Evolutionary conservation across 2,113 vertebrate genomes (phyloP), one percentile per base, ranked within the genome.

Genomic region (Sitta europaea): DNA sequence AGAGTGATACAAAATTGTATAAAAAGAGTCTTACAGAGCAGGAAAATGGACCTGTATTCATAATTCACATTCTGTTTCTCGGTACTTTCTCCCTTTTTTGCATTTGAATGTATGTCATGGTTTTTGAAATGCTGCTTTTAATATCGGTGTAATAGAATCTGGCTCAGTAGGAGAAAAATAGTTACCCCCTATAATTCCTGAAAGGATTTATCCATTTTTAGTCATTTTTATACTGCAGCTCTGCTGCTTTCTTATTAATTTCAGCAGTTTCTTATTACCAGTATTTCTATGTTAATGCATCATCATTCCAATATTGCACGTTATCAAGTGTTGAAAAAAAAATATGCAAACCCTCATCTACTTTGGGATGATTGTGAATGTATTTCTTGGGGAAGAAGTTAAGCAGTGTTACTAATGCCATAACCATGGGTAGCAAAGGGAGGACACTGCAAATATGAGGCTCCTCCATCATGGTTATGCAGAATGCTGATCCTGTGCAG

Each of bases 91-190:
- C 23, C 25, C 24, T 36, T 85, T 61, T 81, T 55, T 71, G 36
- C 36, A 81, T 91, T 68, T 91, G 61, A 71, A 65, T 89, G 15
- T 65, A 38, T 40, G 33, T 48, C 36, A 31, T 74, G 53, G 42
- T 86, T 91, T 57, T 84, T 94, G 50, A 95, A 92, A 91, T 92
- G 61, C 53, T 89, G 48, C 53, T 96, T 92, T 89, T 96, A 95
- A 74, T 95, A 85, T 89, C 36, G 85, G 20, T 71, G 57, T 76
- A 66, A 67, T 59, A 81, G 55, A 74, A 72, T 93, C 73, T 84
- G 43, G 25, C 73, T 91, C 83, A 84, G 73, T 55, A 67, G 72
- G 75, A 95, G 36, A 67, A 45, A 87, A 84, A 38, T 81, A 51
- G 55, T 88, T 92, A 36, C 36, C 43, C 20, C 77, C 48, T 78